Conservation (phyloP, 2,797 vertebrate species). For the Syncerus caffer region DNA sequence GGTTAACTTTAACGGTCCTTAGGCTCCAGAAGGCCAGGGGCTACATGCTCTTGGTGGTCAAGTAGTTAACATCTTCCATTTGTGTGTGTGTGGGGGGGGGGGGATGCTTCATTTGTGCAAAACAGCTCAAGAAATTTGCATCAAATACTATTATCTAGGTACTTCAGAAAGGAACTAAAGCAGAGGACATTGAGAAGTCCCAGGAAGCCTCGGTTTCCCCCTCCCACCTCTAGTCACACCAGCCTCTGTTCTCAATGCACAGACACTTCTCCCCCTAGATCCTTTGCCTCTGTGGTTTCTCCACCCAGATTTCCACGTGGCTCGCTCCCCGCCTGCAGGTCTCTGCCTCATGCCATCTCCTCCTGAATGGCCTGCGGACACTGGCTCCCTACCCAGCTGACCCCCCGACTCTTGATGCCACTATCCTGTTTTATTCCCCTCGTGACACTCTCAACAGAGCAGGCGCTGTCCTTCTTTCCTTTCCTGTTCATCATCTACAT, state of each 20-base stretch:
- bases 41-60: fast-evolving
- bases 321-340: fast-evolving
- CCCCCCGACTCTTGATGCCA: too few relatives aligned
- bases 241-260: background rate
- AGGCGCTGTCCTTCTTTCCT: background rate
- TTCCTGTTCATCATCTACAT: background rate
- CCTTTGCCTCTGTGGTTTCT: background rate
- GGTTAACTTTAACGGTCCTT: background rate
- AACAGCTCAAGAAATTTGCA: background rate
- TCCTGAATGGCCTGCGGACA: fast-evolving
- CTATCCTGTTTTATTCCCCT: fast-evolving
- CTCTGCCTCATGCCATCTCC: background rate
- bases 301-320: background rate
- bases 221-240: background rate
- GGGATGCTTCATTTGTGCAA: background rate
- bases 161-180: background rate
- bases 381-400: background rate
- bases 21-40: background rate
- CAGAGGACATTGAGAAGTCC: background rate
- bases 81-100: too few relatives aligned
- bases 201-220: background rate
- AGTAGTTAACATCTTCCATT: background rate
- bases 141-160: background rate
- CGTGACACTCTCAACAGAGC: background rate
- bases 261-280: too few relatives aligned